Evolutionary conservation across 2,113 vertebrate genomes (phyloP).

Genomic region (Gnathonemus echidnorhynchus): DNA sequence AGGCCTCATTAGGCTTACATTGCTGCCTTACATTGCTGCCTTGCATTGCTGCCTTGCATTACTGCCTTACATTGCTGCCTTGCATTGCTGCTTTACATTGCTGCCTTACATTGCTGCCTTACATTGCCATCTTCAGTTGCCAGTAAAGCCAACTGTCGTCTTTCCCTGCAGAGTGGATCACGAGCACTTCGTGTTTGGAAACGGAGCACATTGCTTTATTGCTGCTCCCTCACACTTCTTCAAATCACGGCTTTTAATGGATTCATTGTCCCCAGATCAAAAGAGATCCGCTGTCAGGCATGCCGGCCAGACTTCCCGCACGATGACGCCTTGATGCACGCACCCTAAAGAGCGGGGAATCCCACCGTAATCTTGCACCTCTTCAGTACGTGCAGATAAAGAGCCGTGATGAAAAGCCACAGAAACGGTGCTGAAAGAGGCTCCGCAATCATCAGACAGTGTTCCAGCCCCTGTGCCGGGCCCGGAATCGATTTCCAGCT

Average conservation of each 20-base stretch:
- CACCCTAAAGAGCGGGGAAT: not conserved
- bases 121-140: not conserved
- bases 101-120: not conserved
- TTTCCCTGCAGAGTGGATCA: not conserved
- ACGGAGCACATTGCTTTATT: not conserved
- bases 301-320: not conserved
- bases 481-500: constrained; percentile 12
- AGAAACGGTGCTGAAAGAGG: not conserved
- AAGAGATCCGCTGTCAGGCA: not conserved
- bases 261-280: not conserved
- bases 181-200: not conserved
- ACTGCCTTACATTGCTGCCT: not conserved
- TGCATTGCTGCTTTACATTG: not conserved
- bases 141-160: not conserved
- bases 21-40: no score
- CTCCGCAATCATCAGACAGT: not conserved
- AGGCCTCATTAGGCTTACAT: not conserved
- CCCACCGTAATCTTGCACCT: not conserved
- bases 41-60: not conserved
- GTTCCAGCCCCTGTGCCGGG: not conserved
- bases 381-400: not conserved
- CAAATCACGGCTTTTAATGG: not conserved
- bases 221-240: not conserved
- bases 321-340: not conserved
- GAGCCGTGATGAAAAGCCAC: not conserved